Evolutionary conservation across 2,113 vertebrate species (phyloP), one percentile per base, ranked within the genome.

Genomic region (Anser cygnoides): DNA sequence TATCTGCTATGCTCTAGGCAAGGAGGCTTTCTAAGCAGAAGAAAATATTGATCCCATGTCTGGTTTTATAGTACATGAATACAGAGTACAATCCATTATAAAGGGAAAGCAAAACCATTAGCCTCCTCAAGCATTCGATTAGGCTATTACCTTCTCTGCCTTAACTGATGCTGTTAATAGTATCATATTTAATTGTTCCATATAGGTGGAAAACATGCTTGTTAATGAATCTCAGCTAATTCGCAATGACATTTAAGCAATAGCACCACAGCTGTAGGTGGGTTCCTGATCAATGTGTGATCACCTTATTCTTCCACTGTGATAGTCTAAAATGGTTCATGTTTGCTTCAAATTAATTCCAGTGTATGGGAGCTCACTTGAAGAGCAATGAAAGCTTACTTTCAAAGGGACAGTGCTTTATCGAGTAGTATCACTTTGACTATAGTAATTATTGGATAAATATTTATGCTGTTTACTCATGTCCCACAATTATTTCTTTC

Each of bases 91-190:
- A 97, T 98, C 96, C 84, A 95, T 98, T 98, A 96, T 73, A 70
- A 88, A 84, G 85, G 70, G 89, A 97, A 96, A 96, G 94, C 62
- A 95, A 96, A 96, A 55, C 97, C 97, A 98, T 97, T 97, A 97
- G 93, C 90, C 21, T 97, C 52, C 90, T 97, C 59, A 43, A 95
- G 92, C 96, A 96, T 98, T 97, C 98, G 95, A 93, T 97, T 97
- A 97, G 92, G 63, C 97, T 96, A 96, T 98, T 98, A 97, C 95
- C 98, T 98, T 97, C 97, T 97, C 97, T 97, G 68, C 96, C 95
- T 97, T 98, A 97, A 97, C 97, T 98, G 97, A 97, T 96, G 91
- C 76, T 94, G 67, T 93, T 97, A 98, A 97, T 97, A 97, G 95
- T 89, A 96, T 97, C 92, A 95, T 98, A 97, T 97, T 96, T 97